Percentiles rank a stretch among this genome's conserved stretches.
phyloP scores from a whole-genome alignment of 35 echinoderm and acorn worm species.

The Ptychodera flava region DNA sequence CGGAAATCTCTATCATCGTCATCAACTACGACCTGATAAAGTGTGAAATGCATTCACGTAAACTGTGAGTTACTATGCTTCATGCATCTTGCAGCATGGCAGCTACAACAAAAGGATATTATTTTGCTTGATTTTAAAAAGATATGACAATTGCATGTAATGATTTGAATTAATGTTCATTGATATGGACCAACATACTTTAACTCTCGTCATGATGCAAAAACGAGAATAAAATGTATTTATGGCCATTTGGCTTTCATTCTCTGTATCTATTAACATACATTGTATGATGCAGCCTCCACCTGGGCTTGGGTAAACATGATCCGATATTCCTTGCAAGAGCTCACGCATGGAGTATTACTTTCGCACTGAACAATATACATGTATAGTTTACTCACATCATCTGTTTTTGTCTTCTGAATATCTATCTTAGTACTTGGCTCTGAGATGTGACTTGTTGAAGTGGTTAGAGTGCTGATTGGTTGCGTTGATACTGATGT shows the following conservation, averaged over 20 bases:
- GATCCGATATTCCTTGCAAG: too few relatives aligned
- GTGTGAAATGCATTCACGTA: neutral
- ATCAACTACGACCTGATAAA: neutral
- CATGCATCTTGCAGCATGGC: neutral
- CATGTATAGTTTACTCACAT: neutral
- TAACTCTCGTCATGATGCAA: too few relatives aligned
- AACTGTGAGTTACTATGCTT: neutral
- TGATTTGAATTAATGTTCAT: too few relatives aligned
- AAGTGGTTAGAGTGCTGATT: neutral
- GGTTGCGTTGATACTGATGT: too few relatives aligned
- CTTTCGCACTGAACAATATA: neutral
- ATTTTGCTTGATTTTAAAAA: neutral
- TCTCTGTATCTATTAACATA: too few relatives aligned
- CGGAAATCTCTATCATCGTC: constrained; percentile 16
- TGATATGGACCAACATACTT: too few relatives aligned
- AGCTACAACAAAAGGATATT: neutral
- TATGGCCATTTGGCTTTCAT: too few relatives aligned
- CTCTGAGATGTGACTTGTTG: neutral
- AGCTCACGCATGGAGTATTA: too few relatives aligned
- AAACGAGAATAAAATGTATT: too few relatives aligned
- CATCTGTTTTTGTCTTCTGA: neutral
- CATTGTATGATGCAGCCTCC: too few relatives aligned
- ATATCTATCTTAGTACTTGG: neutral
- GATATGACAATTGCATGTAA: neutral
- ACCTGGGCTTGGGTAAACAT: too few relatives aligned